These are phyloP conservation scores for Meles meles DNA, from an alignment of 2,113 vertebrate genomes.

Conservation along the genomic window DNA sequence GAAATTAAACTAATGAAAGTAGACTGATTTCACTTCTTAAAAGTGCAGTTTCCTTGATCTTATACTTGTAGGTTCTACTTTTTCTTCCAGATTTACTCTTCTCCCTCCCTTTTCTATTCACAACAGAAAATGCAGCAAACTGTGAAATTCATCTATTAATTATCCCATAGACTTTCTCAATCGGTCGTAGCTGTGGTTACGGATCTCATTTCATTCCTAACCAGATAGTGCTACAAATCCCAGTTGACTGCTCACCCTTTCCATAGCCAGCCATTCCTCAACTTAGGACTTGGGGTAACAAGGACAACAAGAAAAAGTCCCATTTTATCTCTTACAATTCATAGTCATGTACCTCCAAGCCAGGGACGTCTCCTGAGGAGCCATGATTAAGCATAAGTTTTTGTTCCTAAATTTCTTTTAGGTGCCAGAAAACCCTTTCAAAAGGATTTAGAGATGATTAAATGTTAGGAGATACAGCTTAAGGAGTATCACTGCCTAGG, in stretches of 20 bases:
- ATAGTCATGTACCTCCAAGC: background rate
- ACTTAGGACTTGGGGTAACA: background rate
- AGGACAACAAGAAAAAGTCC: background rate
- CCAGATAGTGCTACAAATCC: accelerated
- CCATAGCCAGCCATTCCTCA: too few species aligned
- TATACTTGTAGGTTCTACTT: background rate
- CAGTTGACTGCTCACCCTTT: background rate
- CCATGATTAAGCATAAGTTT: background rate
- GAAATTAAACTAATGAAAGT: constrained; percentile 41
- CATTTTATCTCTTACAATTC: background rate
- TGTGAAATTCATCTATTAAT: background rate
- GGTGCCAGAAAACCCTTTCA: background rate
- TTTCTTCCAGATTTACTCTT: background rate
- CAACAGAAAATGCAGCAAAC: background rate
- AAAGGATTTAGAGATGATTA: constrained; percentile 43
- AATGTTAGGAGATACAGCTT: constrained; percentile 1
- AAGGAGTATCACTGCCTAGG: background rate
- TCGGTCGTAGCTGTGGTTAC: background rate
- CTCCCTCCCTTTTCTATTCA: background rate
- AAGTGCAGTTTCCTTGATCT: constrained; percentile 13
- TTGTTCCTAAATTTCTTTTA: constrained; percentile 37
- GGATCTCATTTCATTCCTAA: background rate
- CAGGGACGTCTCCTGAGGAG: background rate
- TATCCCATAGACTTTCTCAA: background rate
- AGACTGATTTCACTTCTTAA: background rate